A percentile compares a stretch with the other conserved stretches of the same genome.
Evolutionary conservation across 2,113 vertebrate species (phyloP).

Genomic region (Clarias macrocephalus): DNA sequence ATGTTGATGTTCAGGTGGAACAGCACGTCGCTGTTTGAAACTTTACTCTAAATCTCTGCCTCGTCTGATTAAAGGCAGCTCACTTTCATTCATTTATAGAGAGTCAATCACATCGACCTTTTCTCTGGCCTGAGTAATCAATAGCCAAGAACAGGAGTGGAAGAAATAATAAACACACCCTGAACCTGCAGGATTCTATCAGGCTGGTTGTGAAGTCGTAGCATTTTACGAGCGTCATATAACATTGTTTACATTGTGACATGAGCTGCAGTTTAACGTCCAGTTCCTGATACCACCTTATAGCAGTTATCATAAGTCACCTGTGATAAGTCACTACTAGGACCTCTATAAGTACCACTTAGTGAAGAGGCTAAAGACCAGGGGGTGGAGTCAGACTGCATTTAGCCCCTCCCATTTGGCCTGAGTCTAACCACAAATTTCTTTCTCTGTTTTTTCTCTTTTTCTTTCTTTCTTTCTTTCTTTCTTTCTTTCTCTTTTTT

Average conservation of each 20-base stretch:
- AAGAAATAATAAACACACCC: conserved; percentile 20
- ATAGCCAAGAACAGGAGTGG: not conserved
- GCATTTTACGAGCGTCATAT: not conserved
- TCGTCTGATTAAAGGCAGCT: conserved; percentile 76
- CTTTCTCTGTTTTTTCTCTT: not conserved
- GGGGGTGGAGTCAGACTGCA: not conserved
- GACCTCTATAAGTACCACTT: not conserved
- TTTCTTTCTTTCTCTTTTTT: not conserved
- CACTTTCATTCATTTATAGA: conserved; percentile 84
- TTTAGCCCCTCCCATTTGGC: not conserved
- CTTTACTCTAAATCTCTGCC: conserved; percentile 68
- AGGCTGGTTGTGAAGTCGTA: not conserved
- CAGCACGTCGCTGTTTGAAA: not conserved
- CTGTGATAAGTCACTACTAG: too few relatives aligned
- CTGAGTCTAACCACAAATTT: not conserved
- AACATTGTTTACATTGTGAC: not conserved
- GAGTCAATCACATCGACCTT: conserved; percentile 88
- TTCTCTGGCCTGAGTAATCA: conserved; percentile 80
- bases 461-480: not conserved
- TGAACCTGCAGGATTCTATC: conserved; percentile 10
- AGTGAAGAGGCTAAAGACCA: too few relatives aligned
- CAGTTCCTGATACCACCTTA: not conserved
- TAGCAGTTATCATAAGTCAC: not conserved
- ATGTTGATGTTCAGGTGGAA: not conserved
- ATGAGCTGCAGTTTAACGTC: not conserved